A percentile compares a stretch with the other conserved stretches of the same genome.
phyloP scores from a whole-genome alignment of 2,113 vertebrate species.

The Sardina pilchardus region DNA sequence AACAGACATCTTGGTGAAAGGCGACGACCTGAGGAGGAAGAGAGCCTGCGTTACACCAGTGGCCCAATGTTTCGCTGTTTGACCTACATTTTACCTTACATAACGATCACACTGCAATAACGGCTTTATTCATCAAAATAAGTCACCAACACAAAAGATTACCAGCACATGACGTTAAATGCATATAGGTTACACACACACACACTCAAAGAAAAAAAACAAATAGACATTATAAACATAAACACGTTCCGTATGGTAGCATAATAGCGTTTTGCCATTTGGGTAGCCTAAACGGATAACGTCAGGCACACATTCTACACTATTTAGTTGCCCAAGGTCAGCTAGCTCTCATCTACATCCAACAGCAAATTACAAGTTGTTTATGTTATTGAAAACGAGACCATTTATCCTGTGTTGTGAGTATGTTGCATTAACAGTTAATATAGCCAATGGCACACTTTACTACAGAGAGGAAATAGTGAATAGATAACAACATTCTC shows the following conservation, averaged over 20 bases:
- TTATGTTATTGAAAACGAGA: neutral
- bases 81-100: constrained; percentile 54
- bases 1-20: neutral
- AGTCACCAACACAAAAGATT: neutral
- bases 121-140: constrained; percentile 10
- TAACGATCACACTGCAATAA: constrained; percentile 41
- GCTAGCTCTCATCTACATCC: neutral
- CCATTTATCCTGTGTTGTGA: neutral
- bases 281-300: neutral
- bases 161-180: neutral
- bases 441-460: neutral
- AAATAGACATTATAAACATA: neutral
- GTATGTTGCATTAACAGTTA: neutral
- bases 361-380: neutral
- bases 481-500: too few relatives aligned
- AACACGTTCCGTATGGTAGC: neutral
- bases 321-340: neutral
- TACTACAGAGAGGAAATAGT: neutral
- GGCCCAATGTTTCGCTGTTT: constrained; percentile 40
- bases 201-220: neutral
- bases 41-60: constrained; percentile 17
- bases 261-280: neutral
- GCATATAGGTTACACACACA: neutral
- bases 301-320: neutral
- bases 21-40: constrained; percentile 22